Evolutionary conservation across 1,140 invertebrate species (phyloP).

Genomic region (Araneus ventricosus): DNA sequence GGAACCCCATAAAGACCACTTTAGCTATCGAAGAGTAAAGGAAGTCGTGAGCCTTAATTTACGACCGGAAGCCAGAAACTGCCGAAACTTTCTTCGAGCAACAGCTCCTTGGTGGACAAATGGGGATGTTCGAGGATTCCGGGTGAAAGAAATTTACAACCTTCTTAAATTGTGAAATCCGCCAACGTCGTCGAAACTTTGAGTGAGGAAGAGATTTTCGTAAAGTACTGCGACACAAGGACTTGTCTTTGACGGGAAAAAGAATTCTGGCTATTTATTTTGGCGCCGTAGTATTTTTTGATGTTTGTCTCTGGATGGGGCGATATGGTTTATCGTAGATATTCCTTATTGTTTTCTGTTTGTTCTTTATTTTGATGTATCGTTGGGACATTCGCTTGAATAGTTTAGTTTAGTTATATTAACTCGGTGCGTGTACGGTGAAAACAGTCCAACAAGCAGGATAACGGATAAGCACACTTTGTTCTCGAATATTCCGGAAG

Average conservation of each 20-base stretch:
- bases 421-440: too few species aligned
- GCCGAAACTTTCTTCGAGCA: neutral
- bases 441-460: too few species aligned
- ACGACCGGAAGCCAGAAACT: slow-evolving; percentile 29
- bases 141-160: slow-evolving; percentile 16
- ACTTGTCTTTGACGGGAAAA: neutral
- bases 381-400: too few species aligned
- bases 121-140: neutral
- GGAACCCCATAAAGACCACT: slow-evolving; percentile 25
- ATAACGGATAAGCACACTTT: too few species aligned
- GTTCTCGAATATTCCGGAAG: too few species aligned
- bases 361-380: too few species aligned
- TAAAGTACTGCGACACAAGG: neutral
- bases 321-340: too few species aligned
- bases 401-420: too few species aligned
- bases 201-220: neutral
- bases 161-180: slow-evolving; percentile 40
- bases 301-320: too few species aligned
- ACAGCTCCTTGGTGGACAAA: neutral
- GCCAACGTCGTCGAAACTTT: neutral
- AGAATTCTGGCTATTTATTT: neutral
- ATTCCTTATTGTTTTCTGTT: too few species aligned
- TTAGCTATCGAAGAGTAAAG: neutral
- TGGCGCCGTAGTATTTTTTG: neutral
- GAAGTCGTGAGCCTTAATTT: neutral